These are phyloP conservation scores for Lacerta bilineata DNA, from an alignment of 2,797 vertebrate genomes.

Conservation along the genomic window DNA sequence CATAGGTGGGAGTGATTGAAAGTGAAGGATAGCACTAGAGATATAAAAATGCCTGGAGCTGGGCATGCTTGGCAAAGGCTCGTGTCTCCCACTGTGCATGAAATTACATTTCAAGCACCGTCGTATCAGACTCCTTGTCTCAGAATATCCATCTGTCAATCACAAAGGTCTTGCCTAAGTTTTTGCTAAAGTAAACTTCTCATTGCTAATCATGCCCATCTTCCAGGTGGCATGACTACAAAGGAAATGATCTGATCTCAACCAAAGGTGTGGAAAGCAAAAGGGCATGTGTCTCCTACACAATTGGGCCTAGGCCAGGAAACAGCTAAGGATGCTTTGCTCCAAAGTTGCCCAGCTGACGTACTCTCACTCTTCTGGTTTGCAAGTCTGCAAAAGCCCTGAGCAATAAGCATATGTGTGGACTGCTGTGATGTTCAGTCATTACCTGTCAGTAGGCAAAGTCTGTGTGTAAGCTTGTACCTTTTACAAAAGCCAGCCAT, in stretches of 20 bases:
- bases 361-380: neutral
- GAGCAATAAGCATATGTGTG: neutral
- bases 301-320: neutral
- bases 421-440: neutral
- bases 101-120: conserved; percentile 34
- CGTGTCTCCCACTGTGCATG: neutral
- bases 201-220: neutral
- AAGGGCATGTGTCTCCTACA: neutral
- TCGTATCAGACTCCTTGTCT: neutral
- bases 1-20: conserved; percentile 41
- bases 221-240: neutral
- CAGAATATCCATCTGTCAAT: neutral
- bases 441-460: neutral
- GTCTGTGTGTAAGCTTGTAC: neutral
- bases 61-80: neutral
- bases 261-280: neutral
- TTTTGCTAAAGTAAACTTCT: conserved; percentile 9
- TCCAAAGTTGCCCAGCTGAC: neutral
- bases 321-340: neutral
- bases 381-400: neutral
- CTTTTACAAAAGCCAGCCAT: neutral
- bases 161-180: neutral
- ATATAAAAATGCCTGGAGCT: conserved; percentile 34
- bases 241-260: conserved; percentile 6
- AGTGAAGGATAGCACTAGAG: neutral